phyloP scores from a whole-genome alignment of 2,888 invertebrate species.

The Philereme transversata region DNA sequence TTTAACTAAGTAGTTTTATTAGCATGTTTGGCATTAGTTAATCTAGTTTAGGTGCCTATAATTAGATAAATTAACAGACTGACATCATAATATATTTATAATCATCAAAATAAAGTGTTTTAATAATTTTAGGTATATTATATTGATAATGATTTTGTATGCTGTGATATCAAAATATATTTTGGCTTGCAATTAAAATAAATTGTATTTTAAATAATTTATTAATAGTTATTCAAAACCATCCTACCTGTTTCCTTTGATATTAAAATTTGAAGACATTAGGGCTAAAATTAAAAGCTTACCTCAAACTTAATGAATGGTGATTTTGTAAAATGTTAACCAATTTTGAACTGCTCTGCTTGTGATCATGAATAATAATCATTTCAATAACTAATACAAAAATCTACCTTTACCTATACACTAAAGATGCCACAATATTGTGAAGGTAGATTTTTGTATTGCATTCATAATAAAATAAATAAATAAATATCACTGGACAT shows the following conservation, averaged over 20 bases:
- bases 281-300: background rate
- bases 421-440: no score
- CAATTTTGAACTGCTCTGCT: no score
- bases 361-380: no score
- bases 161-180: slow-evolving; percentile 58
- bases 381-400: no score
- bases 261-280: no score
- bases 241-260: background rate
- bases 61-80: slow-evolving; percentile 41
- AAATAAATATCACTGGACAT: no score
- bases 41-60: background rate
- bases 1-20: background rate
- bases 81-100: slow-evolving; percentile 41
- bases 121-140: slow-evolving; percentile 4
- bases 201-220: slow-evolving; percentile 12
- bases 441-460: no score
- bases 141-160: slow-evolving; percentile 38
- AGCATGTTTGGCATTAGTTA: background rate
- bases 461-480: no score
- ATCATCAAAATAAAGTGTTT: slow-evolving; percentile 29
- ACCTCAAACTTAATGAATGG: no score
- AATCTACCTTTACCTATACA: no score
- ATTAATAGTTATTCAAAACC: no score
- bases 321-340: no score
- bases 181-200: slow-evolving; percentile 27